These are phyloP conservation scores for Motacilla alba DNA, from an alignment of 2,113 vertebrate genomes.

Conservation along the genomic window DNA sequence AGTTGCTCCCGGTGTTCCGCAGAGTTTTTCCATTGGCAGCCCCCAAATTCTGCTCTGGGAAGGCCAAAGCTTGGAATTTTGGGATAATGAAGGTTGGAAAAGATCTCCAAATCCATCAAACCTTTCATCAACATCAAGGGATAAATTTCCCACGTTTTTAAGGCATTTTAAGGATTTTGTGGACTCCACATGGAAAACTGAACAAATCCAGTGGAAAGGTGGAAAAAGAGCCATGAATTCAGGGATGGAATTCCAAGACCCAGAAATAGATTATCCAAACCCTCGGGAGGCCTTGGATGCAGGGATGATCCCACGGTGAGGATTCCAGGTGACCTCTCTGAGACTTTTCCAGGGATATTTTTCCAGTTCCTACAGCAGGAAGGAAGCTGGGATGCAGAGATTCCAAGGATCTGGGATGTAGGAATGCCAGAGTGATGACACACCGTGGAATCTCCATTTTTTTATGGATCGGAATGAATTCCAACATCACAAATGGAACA, in stretches of 20 bases:
- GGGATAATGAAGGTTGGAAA: neutral
- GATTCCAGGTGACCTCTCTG: neutral
- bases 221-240: neutral
- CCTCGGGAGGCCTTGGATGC: rapidly evolving
- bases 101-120: neutral
- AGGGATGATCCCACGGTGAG: neutral
- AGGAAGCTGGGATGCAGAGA: neutral
- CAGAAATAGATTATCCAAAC: neutral
- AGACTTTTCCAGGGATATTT: neutral
- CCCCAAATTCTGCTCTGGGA: neutral
- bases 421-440: neutral
- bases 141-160: neutral
- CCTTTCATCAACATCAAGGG: too few species aligned
- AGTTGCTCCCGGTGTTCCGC: rapidly evolving
- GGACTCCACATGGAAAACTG: neutral
- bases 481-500: rapidly evolving
- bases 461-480: neutral
- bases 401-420: neutral
- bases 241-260: neutral
- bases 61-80: neutral
- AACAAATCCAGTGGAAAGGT: neutral
- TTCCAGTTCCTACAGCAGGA: neutral
- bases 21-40: neutral
- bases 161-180: neutral
- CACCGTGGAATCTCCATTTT: neutral